phyloP scores from a whole-genome alignment of 2,113 vertebrate species.

The Paramisgurnus dabryanus region DNA sequence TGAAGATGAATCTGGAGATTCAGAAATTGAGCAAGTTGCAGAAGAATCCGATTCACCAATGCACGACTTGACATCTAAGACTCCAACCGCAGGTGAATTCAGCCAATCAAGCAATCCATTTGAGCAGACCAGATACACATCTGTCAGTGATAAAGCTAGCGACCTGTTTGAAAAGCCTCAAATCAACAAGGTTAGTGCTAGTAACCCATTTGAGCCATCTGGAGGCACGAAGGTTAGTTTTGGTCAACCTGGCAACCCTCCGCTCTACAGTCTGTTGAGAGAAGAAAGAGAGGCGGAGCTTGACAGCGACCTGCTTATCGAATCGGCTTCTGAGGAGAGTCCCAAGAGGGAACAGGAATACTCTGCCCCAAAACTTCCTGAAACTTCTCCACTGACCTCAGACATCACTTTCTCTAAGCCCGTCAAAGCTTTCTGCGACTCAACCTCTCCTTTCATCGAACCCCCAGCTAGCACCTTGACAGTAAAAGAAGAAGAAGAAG shows the following conservation, averaged over 20 bases:
- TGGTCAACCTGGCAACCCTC: conserved; percentile 79
- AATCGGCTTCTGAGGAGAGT: conserved; percentile 96
- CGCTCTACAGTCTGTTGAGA: conserved; percentile 91
- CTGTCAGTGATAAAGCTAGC: conserved; percentile 41
- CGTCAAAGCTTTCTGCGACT: not conserved
- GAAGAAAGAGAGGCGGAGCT: conserved; percentile 97
- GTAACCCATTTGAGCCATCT: conserved; percentile 74
- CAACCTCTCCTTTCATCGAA: conserved; percentile 40
- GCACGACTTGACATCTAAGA: conserved; percentile 48
- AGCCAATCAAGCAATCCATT: conserved; percentile 39
- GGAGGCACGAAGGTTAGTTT: conserved; percentile 80
- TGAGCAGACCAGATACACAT: conserved; percentile 26
- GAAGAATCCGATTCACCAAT: conserved; percentile 82
- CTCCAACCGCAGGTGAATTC: conserved; percentile 8
- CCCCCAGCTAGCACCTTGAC: conserved; percentile 57
- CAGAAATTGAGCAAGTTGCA: conserved; percentile 91
- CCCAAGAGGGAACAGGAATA: conserved; percentile 93
- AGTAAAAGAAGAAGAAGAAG: conserved; percentile 65
- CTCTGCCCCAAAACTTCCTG: conserved; percentile 74
- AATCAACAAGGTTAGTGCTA: conserved; percentile 79
- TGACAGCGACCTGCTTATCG: conserved; percentile 95
- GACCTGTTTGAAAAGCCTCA: conserved; percentile 76
- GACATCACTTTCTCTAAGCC: conserved; percentile 45
- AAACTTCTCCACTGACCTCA: conserved; percentile 58
- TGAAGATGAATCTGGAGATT: conserved; percentile 92